These are phyloP conservation scores for Lottia scabra DNA, from an alignment of 2,888 invertebrate genomes.

Conservation along the genomic window DNA sequence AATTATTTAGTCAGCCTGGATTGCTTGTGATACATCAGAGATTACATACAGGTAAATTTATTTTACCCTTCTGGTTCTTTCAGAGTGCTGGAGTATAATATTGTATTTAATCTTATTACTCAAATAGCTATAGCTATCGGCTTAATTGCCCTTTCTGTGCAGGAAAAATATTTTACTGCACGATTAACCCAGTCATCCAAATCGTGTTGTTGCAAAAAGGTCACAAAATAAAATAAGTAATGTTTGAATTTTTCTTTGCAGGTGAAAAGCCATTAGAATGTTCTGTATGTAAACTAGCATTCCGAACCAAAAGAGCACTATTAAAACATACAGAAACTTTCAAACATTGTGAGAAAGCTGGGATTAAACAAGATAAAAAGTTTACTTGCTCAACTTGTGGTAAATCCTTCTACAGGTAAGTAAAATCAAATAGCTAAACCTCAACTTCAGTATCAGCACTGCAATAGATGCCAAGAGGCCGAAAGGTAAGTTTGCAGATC, in stretches of 20 bases:
- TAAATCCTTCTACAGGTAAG: slow-evolving; percentile 50
- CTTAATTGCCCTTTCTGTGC: too few species aligned
- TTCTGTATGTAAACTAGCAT: slow-evolving; percentile 49
- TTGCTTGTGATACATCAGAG: slow-evolving; percentile 43
- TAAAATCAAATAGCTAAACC: background rate
- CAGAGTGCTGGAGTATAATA: too few species aligned
- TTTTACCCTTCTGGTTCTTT: too few species aligned
- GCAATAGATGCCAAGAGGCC: too few species aligned
- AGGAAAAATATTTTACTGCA: too few species aligned
- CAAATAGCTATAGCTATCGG: too few species aligned
- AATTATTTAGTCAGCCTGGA: slow-evolving; percentile 45
- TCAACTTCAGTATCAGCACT: too few species aligned
- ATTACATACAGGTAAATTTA: slow-evolving; percentile 50
- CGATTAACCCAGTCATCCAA: too few species aligned
- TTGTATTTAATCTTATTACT: too few species aligned
- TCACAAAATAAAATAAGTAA: too few species aligned
- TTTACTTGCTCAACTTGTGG: slow-evolving; percentile 60
- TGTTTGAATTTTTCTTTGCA: slow-evolving; percentile 23
- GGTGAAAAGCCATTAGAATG: slow-evolving; percentile 59
- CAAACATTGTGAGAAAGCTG: slow-evolving; percentile 47
- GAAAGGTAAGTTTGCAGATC: too few species aligned
- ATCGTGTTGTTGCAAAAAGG: too few species aligned
- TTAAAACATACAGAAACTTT: slow-evolving; percentile 55
- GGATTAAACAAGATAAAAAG: slow-evolving; percentile 35
- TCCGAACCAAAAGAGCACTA: slow-evolving; percentile 48